A percentile compares a stretch with the other conserved stretches of the same genome.
phyloP scores from a whole-genome alignment of 2,888 invertebrate genomes.

The Nycteola revayana region DNA sequence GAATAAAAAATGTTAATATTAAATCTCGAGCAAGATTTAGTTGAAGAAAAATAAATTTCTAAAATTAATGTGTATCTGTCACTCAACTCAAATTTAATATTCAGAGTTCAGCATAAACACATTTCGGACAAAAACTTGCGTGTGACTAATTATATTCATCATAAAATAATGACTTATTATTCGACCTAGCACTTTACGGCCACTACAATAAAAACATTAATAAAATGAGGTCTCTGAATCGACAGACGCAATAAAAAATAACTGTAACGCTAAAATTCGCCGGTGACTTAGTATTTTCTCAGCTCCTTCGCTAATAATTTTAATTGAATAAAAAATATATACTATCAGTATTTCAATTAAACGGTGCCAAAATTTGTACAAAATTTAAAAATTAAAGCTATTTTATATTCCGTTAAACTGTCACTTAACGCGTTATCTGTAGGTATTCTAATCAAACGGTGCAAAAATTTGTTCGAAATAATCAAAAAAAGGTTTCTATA shows the following conservation, averaged over 20 bases:
- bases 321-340: background rate
- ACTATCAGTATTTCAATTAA: conserved; percentile 25
- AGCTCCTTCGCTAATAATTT: no score
- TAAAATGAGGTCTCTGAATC: conserved; percentile 16
- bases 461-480: conserved; percentile 40
- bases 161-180: conserved; percentile 5
- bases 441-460: no score
- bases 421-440: no score
- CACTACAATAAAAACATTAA: conserved; percentile 5
- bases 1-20: no score
- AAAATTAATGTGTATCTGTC: no score
- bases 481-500: conserved; percentile 33
- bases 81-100: no score
- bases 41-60: no score
- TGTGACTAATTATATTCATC: conserved; percentile 27
- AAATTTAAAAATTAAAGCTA: conserved; percentile 31
- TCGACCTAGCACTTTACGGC: no score
- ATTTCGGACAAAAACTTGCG: conserved; percentile 19
- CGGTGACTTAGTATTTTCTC: background rate
- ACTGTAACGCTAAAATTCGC: no score
- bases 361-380: conserved; percentile 37
- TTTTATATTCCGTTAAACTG: conserved; percentile 24
- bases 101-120: conserved; percentile 15
- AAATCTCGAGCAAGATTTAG: no score
- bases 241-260: conserved; percentile 7